A percentile compares a stretch with the other conserved stretches of the same genome.
Evolutionary conservation across 2,888 invertebrate species (phyloP).

Genomic region (Nemotelus nigrinus): DNA sequence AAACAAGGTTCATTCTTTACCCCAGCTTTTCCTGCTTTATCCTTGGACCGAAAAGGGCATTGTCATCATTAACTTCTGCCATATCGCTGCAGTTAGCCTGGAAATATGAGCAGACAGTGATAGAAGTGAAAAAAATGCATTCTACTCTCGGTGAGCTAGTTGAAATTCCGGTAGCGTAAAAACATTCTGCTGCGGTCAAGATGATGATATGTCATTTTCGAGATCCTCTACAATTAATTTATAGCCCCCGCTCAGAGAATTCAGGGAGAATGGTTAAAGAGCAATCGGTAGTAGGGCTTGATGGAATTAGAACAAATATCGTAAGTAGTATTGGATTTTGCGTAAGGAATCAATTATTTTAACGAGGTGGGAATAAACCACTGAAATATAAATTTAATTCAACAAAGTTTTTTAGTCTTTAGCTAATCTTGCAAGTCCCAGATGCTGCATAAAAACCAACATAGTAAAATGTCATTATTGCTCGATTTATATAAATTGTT

Average conservation of each 20-base stretch:
- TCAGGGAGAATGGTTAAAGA: neutral
- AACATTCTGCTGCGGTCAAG: conserved; percentile 3
- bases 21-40: neutral
- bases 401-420: too few species aligned
- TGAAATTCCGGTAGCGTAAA: conserved; percentile 22
- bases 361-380: too few species aligned
- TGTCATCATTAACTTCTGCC: neutral
- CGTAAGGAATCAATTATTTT: neutral
- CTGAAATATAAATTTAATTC: too few species aligned
- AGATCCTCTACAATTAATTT: conserved; percentile 26
- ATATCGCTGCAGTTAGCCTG: neutral
- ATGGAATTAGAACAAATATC: neutral
- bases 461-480: too few species aligned
- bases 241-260: neutral
- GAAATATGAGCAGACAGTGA: neutral
- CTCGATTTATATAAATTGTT: too few species aligned
- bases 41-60: neutral
- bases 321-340: neutral
- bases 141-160: neutral
- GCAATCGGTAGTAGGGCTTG: neutral
- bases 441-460: too few species aligned
- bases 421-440: too few species aligned
- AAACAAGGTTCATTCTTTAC: conserved; percentile 16
- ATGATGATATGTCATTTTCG: conserved; percentile 16
- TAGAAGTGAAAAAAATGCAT: neutral